Evolutionary conservation across 2,113 vertebrate genomes (phyloP).

Genomic region (Microcebus lehilahytsara): DNA sequence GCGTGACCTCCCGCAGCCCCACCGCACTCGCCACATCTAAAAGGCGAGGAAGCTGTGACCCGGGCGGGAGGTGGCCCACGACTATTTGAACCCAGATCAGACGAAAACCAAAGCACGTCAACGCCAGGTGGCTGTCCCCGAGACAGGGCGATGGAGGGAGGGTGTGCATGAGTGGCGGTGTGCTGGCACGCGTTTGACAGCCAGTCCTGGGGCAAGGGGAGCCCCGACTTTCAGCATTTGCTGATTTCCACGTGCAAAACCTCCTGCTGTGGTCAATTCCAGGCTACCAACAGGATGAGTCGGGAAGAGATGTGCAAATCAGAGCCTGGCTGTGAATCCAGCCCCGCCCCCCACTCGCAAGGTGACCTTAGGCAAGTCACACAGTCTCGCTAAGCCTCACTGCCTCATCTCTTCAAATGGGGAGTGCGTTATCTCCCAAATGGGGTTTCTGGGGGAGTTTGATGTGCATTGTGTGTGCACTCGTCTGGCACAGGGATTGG

Average conservation of each 20-base stretch:
- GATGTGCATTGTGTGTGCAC: background rate
- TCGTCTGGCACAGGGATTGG: too few relatives aligned
- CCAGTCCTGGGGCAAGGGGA: background rate
- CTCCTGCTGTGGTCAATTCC: background rate
- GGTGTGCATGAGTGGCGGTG: fast-evolving
- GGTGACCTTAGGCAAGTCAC: background rate
- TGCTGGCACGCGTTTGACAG: background rate
- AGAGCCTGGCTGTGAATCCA: background rate
- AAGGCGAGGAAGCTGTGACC: background rate
- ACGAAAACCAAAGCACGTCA: background rate
- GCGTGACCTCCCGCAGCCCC: background rate
- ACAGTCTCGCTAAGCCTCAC: fast-evolving
- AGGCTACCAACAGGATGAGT: background rate
- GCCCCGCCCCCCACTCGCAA: background rate
- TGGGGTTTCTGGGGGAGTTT: background rate
- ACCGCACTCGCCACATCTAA: background rate
- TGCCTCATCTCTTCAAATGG: background rate
- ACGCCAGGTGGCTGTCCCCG: background rate
- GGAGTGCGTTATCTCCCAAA: background rate
- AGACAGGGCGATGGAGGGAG: background rate
- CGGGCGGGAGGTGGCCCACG: background rate
- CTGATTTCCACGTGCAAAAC: fast-evolving
- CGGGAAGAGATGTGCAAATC: background rate
- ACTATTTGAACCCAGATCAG: background rate
- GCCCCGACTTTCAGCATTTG: background rate